phyloP scores from a whole-genome alignment of 2,888 invertebrate species.

The Volucella inflata region DNA sequence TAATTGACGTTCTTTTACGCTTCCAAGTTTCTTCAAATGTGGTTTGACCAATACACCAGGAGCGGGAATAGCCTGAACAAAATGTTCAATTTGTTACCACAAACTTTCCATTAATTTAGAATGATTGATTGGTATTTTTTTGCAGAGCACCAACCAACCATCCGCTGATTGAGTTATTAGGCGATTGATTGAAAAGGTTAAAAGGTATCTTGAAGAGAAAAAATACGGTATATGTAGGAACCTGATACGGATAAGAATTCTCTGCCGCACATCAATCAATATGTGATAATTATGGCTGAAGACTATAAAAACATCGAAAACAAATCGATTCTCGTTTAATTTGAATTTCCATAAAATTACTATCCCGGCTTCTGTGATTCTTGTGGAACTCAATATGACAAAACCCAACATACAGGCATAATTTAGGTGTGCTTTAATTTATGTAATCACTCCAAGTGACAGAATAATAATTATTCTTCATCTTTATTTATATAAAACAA shows the following conservation, averaged over 20 bases:
- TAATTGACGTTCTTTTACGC: conserved; percentile 65
- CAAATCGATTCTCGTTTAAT: conserved; percentile 65
- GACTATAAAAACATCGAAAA: conserved; percentile 35
- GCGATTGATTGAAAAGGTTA: conserved; percentile 75
- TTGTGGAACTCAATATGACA: background rate
- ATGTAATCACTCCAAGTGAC: conserved; percentile 73
- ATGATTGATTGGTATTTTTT: conserved; percentile 70
- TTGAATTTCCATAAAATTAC: conserved; percentile 56
- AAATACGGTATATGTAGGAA: conserved; percentile 19
- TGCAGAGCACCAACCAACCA: conserved; percentile 39
- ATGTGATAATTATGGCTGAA: conserved; percentile 54
- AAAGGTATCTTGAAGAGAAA: conserved; percentile 48
- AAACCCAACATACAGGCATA: conserved; percentile 25
- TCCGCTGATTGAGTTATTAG: conserved; percentile 74
- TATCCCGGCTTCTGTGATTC: background rate
- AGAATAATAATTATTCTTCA: conserved; percentile 73
- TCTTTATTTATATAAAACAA: conserved; percentile 70
- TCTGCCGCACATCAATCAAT: conserved; percentile 65
- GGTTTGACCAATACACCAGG: conserved; percentile 16
- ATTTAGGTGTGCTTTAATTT: conserved; percentile 62
- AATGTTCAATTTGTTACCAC: conserved; percentile 75
- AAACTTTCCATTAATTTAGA: conserved; percentile 75
- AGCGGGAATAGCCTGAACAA: conserved; percentile 42
- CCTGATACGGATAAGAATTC: conserved; percentile 40
- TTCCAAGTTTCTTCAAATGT: conserved; percentile 44